Evolutionary conservation across 2,888 invertebrate species (phyloP), one percentile per base, ranked within the genome.

Genomic region (Nemotelus nigrinus): DNA sequence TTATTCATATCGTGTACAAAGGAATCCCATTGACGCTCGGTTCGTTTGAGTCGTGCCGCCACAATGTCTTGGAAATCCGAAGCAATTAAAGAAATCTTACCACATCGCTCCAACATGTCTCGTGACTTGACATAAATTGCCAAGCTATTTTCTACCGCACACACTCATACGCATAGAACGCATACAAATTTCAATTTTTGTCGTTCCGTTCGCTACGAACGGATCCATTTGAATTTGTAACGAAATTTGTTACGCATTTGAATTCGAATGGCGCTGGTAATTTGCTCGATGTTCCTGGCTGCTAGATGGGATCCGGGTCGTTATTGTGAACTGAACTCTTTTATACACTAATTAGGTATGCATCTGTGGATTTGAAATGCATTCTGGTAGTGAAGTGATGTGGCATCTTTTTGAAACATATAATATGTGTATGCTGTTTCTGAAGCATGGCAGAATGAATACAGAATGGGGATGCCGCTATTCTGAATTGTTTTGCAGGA

Each of bases 181-280:
- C 58, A 72, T 72, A 58, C 57, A 47, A 58, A 58, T 60, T 60
- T 6, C 50, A 10, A 63, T 60, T 47, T 63, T 25, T 25, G 25
- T 1, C 1, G 25, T 25, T 1, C 25, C 25, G 25, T 25, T 25
- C 25, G 25, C 25, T 25, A 25, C 25, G 25, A 25, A 25, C 25
- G 25, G 25, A 25, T 57, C 55, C 48, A 43, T 55, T 44, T 72
- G 8, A 50, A 63, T 60, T 74, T 74, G 60, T 74, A 74, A 60
- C 63, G 50, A 74, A 74, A 74, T 74, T 74, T 74, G 74, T 74
- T 74, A 74, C 74, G 74, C 74, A 63, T 74, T 74, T 74, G 74
- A 57, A 57, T 74, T 74, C 74, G 60, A 60, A 74, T 74, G 63
- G 74, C 48, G 71, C 74, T 63, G 25, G 60, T 74, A 74, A 74